Evolutionary conservation across 1,140 invertebrate genomes (phyloP).

Genomic region (Scaptomyza graminum): DNA sequence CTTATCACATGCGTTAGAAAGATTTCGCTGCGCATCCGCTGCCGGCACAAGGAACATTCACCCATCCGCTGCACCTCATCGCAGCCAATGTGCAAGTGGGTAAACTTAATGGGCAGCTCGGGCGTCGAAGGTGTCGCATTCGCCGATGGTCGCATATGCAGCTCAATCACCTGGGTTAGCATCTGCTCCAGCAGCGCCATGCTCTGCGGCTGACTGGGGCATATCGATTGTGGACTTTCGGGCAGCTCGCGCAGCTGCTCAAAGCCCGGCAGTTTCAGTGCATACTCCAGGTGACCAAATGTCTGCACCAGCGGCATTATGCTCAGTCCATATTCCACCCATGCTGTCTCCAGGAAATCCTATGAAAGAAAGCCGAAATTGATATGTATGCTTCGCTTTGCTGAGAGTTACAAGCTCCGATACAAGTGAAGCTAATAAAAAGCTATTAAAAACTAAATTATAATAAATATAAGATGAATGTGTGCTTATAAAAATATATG

Average conservation of each 20-base stretch:
- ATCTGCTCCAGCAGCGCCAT: conserved; percentile 89
- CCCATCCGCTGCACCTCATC: conserved; percentile 94
- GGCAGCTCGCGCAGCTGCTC: conserved; percentile 90
- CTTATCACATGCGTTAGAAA: conserved; percentile 89
- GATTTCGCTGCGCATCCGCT: conserved; percentile 86
- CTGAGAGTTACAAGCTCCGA: no score
- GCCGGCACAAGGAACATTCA: conserved; percentile 89
- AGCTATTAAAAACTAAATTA: no score
- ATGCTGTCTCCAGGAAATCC: conserved; percentile 84
- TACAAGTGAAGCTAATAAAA: no score
- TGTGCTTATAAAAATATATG: no score
- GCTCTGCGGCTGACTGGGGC: conserved; percentile 91
- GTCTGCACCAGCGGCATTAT: conserved; percentile 97
- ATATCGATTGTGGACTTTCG: conserved; percentile 92
- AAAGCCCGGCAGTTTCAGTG: conserved; percentile 92
- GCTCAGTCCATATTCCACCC: conserved; percentile 86
- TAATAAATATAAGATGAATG: no score
- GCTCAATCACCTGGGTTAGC: conserved; percentile 90
- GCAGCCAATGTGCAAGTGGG: conserved; percentile 91
- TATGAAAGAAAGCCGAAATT: conserved; percentile 11
- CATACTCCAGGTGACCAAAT: conserved; percentile 97
- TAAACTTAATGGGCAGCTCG: conserved; percentile 85
- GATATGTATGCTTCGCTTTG: no score
- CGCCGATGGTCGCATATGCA: conserved; percentile 58
- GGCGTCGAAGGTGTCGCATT: conserved; percentile 70